phyloP scores from a whole-genome alignment of 2,113 vertebrate species.

The human region GRCh38 chr3:104212001-104212500 shows the following conservation, averaged over 20 bases:
- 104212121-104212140: background rate
- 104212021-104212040: background rate
- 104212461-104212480: background rate
- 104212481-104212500: background rate
- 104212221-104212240: too few species aligned
- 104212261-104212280: background rate
- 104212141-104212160: background rate
- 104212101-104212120: background rate
- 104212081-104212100: background rate
- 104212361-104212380: background rate
- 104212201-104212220: background rate
- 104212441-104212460: background rate
- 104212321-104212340: background rate
- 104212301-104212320: background rate
- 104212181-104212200: background rate
- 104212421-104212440: background rate
- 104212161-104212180: background rate
- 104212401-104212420: background rate
- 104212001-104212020: background rate
- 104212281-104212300: background rate
- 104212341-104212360: background rate
- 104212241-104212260: background rate
- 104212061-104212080: background rate
- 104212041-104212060: background rate
- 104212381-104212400: background rate